These are phyloP conservation scores for Coptodon bakossiorum DNA, from an alignment of 2,113 vertebrate genomes.

Conservation along the genomic window DNA sequence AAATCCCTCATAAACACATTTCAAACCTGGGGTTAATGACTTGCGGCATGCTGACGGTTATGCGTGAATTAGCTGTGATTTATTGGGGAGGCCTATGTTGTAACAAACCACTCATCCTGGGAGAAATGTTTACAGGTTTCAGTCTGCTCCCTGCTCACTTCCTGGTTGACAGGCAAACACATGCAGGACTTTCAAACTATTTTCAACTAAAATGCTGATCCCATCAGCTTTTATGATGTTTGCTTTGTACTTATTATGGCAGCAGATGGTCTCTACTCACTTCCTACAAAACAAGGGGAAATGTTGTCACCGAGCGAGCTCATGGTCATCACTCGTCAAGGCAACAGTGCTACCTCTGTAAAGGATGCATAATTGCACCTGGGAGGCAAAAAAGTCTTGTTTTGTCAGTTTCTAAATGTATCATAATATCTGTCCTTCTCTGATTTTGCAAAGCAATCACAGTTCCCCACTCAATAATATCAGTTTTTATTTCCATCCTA, in stretches of 20 bases:
- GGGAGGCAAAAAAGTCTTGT: not conserved
- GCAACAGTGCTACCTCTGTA: not conserved
- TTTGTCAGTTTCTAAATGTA: not conserved
- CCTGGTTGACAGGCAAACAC: not conserved
- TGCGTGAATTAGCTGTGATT: not conserved
- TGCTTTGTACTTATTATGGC: not conserved
- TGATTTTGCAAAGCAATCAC: not conserved
- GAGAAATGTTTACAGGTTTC: not conserved
- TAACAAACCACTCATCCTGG: not conserved
- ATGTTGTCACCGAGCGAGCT: not conserved
- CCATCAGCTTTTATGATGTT: not conserved
- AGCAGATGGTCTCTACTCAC: not conserved
- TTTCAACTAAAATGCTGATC: not conserved
- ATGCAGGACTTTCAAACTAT: not conserved
- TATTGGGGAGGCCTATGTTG: not conserved
- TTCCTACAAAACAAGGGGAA: constrained; percentile 1
- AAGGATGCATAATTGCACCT: not conserved
- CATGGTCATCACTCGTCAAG: not conserved
- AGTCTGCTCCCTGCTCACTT: not conserved
- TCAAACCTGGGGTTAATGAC: not conserved
- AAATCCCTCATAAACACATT: not conserved
- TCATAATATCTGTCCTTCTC: not conserved
- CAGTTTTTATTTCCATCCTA: not conserved
- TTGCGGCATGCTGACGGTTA: not conserved
- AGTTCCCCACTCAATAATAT: not conserved